These are phyloP conservation scores for Dipus sagitta DNA, from an alignment of 2,797 vertebrate species.

Conservation along the genomic window DNA sequence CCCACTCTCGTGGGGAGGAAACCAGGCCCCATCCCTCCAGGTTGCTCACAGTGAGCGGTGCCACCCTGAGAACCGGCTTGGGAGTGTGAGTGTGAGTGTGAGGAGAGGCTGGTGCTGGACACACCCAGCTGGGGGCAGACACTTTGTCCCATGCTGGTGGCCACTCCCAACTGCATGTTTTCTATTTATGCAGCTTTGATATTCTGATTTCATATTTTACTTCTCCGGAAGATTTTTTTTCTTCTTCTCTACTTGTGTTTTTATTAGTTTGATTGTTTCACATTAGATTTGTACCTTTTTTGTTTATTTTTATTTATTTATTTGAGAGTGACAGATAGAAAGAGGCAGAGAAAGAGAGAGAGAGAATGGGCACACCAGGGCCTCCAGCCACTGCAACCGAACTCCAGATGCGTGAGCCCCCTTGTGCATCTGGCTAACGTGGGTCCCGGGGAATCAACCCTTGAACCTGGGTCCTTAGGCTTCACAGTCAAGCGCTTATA, in stretches of 20 bases:
- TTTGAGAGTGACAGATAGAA: too few relatives aligned
- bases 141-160: fast-evolving
- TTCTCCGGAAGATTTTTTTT: not conserved
- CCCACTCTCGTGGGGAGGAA: not conserved
- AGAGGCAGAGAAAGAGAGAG: too few relatives aligned
- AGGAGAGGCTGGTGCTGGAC: not conserved
- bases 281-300: not conserved
- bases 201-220: not conserved
- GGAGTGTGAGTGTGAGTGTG: not conserved
- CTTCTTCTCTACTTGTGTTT: not conserved
- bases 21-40: not conserved
- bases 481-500: too few relatives aligned
- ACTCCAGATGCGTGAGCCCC: too few relatives aligned
- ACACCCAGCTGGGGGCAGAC: not conserved
- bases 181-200: not conserved
- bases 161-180: fast-evolving
- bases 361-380: too few relatives aligned
- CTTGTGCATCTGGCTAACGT: too few relatives aligned
- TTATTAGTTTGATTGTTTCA: not conserved
- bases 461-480: too few relatives aligned
- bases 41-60: fast-evolving
- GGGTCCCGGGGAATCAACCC: too few relatives aligned
- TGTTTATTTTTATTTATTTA: not conserved
- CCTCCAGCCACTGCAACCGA: too few relatives aligned
- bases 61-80: not conserved